These are phyloP conservation scores for Phylloscopus trochiloides DNA, from an alignment of 2,113 vertebrate species.

Conservation along the genomic window DNA sequence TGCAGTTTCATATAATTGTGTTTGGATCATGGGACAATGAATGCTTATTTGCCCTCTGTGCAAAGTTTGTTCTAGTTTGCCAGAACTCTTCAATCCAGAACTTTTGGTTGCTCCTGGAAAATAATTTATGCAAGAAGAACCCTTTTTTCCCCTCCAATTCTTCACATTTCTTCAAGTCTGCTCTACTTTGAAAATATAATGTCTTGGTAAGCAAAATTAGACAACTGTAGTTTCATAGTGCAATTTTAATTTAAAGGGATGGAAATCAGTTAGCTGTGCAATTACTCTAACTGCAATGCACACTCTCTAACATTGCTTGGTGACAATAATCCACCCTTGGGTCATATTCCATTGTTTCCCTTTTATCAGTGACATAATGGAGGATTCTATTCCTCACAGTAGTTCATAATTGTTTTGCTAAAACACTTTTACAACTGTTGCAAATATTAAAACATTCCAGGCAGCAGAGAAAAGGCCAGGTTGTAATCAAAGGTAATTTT, in stretches of 20 bases:
- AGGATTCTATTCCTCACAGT: conserved; percentile 31
- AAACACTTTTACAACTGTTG: conserved; percentile 44
- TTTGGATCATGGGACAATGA: not conserved
- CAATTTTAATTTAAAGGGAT: conserved; percentile 57
- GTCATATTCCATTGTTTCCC: conserved; percentile 53
- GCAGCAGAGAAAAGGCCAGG: not conserved
- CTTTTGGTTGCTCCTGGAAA: not conserved
- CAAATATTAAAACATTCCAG: conserved; percentile 34
- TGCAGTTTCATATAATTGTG: not conserved
- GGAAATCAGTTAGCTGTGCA: conserved; percentile 61
- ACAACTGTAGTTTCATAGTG: conserved; percentile 36
- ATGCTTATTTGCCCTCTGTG: not conserved
- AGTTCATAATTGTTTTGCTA: conserved; percentile 14
- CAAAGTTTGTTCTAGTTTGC: not conserved
- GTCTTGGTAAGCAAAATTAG: conserved; percentile 62
- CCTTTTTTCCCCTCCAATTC: not conserved
- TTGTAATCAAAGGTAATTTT: conserved; percentile 12
- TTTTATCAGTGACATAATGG: conserved; percentile 49
- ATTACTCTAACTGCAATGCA: conserved; percentile 38
- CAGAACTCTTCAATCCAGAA: not conserved
- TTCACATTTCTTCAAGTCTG: conserved; percentile 20
- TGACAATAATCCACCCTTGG: conserved; percentile 60
- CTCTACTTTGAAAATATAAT: conserved; percentile 47
- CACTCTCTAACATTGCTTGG: conserved; percentile 30
- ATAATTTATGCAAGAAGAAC: not conserved